phyloP scores from a whole-genome alignment of 1,140 invertebrate genomes.

The Drosophila busckii region DNA sequence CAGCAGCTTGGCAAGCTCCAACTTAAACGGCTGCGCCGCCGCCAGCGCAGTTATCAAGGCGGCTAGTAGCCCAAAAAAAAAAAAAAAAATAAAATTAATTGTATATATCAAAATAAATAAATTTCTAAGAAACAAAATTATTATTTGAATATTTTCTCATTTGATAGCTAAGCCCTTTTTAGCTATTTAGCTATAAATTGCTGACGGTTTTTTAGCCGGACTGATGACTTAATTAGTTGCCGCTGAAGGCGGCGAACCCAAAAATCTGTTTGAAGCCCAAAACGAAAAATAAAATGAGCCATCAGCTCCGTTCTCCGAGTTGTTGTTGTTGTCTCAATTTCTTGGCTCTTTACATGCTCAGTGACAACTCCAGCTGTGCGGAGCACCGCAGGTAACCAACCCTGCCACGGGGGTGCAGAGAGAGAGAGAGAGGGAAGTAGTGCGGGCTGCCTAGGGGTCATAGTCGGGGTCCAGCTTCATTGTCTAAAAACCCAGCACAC shows the following conservation, averaged over 20 bases:
- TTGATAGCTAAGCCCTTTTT: constrained; percentile 7
- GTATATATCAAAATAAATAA: constrained; percentile 8
- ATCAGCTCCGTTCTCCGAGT: constrained; percentile 38
- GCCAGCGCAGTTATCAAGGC: neutral
- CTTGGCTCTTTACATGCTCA: constrained; percentile 75
- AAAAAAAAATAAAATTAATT: constrained; percentile 19
- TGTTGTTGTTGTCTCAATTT: constrained; percentile 51
- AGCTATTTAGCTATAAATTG: constrained; percentile 16
- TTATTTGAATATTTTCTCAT: neutral
- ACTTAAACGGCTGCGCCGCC: constrained; percentile 10
- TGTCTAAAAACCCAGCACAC: constrained; percentile 56
- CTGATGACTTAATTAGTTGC: constrained; percentile 71
- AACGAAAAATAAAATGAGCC: constrained; percentile 45
- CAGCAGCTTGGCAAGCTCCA: neutral
- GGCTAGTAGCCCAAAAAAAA: constrained; percentile 29
- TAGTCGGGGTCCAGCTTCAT: constrained; percentile 35
- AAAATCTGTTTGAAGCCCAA: constrained; percentile 37
- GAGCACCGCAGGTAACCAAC: constrained; percentile 60
- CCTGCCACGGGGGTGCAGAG: constrained; percentile 28
- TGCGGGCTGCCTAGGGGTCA: no score
- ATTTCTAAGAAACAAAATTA: no score
- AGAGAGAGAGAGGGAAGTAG: no score
- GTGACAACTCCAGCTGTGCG: constrained; percentile 78
- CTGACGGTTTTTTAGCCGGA: constrained; percentile 30
- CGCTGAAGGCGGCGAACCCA: constrained; percentile 57